Percentiles rank a stretch among this genome's conserved stretches.
Conservation (phyloP, 53 echinoderm and acorn worm genomes). For the Echinarachnius parma region DNA sequence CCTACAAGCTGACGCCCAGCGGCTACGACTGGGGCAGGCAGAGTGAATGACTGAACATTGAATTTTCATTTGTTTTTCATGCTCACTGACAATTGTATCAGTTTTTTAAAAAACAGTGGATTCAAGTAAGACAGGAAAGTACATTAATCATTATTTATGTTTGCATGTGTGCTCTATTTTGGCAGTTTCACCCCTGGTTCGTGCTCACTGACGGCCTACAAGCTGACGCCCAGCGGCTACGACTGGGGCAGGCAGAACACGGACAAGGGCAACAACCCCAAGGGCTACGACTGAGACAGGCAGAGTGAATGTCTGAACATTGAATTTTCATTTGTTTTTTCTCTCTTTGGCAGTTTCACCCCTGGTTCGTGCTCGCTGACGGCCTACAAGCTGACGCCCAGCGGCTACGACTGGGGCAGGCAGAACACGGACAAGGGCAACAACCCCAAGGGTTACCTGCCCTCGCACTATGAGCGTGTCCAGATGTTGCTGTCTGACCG, state of each 20-base stretch:
- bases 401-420: constrained; percentile 97
- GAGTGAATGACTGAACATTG: no score
- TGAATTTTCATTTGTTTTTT: no score
- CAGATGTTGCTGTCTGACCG: constrained; percentile 99
- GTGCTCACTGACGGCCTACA: constrained; percentile 99
- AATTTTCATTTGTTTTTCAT: no score
- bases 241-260: constrained; percentile 99
- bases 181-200: constrained; percentile 97
- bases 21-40: constrained; percentile 98
- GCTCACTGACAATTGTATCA: no score
- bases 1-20: constrained; percentile 98
- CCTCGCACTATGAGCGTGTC: constrained; percentile 96
- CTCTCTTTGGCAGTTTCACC: constrained; percentile 94
- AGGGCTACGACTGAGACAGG: no score
- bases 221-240: constrained; percentile 95
- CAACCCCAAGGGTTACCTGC: constrained; percentile 99
- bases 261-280: constrained; percentile 99
- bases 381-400: constrained; percentile 98
- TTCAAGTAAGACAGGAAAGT: no score
- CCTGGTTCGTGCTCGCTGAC: constrained; percentile 99
- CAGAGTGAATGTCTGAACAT: no score
- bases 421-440: constrained; percentile 99
- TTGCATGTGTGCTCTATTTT: no score
- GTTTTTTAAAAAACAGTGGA: no score
- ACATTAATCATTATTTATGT: no score